Evolutionary conservation across 2,888 invertebrate genomes (phyloP).

Genomic region (Cancer borealis): DNA sequence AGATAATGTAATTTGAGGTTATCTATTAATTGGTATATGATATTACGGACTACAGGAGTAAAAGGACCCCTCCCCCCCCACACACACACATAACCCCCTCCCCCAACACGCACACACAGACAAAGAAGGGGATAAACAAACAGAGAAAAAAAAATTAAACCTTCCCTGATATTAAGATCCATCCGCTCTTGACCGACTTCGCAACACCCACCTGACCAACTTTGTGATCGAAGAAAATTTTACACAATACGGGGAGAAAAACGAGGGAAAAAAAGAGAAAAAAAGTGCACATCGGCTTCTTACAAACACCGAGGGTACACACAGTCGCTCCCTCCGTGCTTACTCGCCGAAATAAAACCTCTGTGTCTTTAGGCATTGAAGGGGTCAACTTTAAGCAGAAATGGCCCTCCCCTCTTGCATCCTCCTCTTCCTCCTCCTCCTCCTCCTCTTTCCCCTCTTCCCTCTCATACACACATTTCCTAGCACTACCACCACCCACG

Average conservation of each 20-base stretch:
- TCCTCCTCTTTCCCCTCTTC: neutral
- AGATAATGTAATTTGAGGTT: neutral
- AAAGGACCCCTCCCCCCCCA: neutral
- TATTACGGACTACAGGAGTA: neutral
- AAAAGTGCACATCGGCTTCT: neutral
- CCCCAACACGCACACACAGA: neutral
- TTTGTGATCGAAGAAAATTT: neutral
- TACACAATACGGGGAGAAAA: neutral
- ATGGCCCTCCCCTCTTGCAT: neutral
- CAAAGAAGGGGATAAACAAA: neutral
- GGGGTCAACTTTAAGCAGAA: constrained; percentile 13
- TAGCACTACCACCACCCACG: neutral
- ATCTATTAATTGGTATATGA: neutral
- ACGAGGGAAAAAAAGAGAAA: neutral
- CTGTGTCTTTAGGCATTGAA: neutral
- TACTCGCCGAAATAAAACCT: neutral
- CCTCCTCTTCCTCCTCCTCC: neutral
- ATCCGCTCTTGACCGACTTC: constrained; percentile 16
- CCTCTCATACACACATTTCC: neutral
- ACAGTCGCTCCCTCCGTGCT: neutral
- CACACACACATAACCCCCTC: constrained; percentile 37
- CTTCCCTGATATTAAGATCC: neutral
- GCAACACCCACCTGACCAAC: constrained; percentile 8
- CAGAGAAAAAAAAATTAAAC: neutral
- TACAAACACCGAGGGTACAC: neutral